Evolutionary conservation across 2,797 vertebrate genomes (phyloP), one percentile per base, ranked within the genome.

Genomic region (Chaenodraco wilsoni): DNA sequence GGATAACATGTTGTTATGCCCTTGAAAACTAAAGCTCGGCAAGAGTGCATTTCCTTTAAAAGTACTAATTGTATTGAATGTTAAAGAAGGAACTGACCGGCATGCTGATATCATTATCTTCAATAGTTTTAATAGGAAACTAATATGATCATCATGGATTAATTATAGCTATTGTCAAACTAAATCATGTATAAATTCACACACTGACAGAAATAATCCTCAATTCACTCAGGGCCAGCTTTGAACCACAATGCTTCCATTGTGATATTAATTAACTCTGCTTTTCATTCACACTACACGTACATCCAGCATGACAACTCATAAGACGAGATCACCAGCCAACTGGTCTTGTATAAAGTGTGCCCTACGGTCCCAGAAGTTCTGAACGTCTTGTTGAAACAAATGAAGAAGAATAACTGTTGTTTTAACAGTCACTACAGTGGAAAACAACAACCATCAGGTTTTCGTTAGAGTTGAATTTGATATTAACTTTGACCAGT

Each of bases 401-500:
- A 72, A 63, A 73, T 62, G 37, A 69, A 56, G 23, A 59, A 60
- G 33, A 31, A 21, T 48, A 55, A 76, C 54, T 69, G 57, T 49
- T 69, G 59, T 69, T 76, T 79, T 66, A 75, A 71, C 60, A 70
- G 23, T 61, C 50, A 66, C 31, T 67, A 48, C 31, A 60, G 62
- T 58, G 65, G 57, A 74, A 78, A 75, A 74, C 60, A 83, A 85
- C 66, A 79, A 77, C 43, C 67, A 82, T 65, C 81, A 19, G 6
- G 46, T 44, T 68, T 70, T 48, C 3, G 64, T 81, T 69, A 57
- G 15, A 79, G 50, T 59, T 74, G 80, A 89, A 87, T 89, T 73
- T 78, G 69, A 84, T 88, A 91, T 91, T 71, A 87, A 88, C 84
- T 89, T 88, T 61, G 80, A 89, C 84, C 78, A 78, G 75, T 76